Evolutionary conservation across 2,888 invertebrate species (phyloP), one percentile per base, ranked within the genome.

Genomic region (Thumatha senex): DNA sequence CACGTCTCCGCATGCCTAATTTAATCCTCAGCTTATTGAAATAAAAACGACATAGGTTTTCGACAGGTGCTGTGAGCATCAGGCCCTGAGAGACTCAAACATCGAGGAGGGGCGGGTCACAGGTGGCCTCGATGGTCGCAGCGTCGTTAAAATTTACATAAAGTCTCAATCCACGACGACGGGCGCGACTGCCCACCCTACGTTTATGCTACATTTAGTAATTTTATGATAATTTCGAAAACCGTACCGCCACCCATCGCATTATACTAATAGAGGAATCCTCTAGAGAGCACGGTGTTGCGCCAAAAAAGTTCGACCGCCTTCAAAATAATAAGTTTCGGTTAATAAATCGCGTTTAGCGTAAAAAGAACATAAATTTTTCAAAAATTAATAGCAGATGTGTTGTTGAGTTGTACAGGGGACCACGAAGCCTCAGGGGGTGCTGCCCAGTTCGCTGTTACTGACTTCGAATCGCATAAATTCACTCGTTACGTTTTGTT

Each of bases 61-160:
- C 84, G 90, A 86, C 91, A 90, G 90, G 90, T 90, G 89, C 83
- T 80, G 76, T 76, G 71, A 79, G 81, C 75, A 57, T 67, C 67
- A 71, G 70, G 67, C 61, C 40, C 40, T 46, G 57, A 62, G 74
- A 56, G 41, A 36, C 36, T 38, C 48, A 43, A 29, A 5, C 24
- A 13, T 4, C 35, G 56, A 72, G 76, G 75, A 61, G 75, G 70
- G 74, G 74, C 59, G 78, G 82, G 87, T 80, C 91, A 84, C 91
- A 91, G 91, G 91, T 91, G 91, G 79, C 80, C 77, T 72, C 91
- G 89, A 91, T 91, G 91, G 91, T 90, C 91, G 89, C 90, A 82
- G 87, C 86, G 89, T 89, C 91, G 91, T 91, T 91, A 91, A 90
- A 90, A 91, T 91, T 91, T 91, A 91, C 91, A 91, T 91, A 91